A percentile compares a stretch with the other conserved stretches of the same genome.
phyloP scores from a whole-genome alignment of 2,888 invertebrate species.

The Unio pictorum region DNA sequence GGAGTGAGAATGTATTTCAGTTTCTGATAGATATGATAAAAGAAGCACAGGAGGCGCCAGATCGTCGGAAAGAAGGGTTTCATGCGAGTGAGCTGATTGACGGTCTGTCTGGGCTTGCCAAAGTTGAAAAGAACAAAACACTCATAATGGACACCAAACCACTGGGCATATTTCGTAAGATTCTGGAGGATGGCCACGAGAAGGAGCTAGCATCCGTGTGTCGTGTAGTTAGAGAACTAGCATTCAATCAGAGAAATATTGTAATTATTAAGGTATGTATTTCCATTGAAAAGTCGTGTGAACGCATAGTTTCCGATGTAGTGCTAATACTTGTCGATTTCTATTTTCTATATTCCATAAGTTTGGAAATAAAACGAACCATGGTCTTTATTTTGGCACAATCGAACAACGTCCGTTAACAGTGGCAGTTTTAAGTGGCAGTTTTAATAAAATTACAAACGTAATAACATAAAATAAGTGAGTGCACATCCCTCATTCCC shows the following conservation, averaged over 20 bases:
- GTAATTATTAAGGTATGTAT: slow-evolving; percentile 38
- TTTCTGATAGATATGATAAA: slow-evolving; percentile 41
- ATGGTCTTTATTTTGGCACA: no score
- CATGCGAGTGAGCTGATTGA: slow-evolving; percentile 49
- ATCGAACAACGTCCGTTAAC: no score
- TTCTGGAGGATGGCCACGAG: slow-evolving; percentile 27
- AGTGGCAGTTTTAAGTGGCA: no score
- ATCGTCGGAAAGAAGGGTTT: slow-evolving; percentile 47
- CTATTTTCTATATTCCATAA: no score
- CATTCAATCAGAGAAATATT: slow-evolving; percentile 49
- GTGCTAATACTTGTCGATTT: neutral
- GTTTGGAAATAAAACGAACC: no score
- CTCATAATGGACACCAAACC: slow-evolving; percentile 42
- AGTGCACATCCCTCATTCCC: no score
- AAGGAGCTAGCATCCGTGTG: slow-evolving; percentile 39
- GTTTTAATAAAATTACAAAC: no score
- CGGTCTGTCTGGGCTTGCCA: slow-evolving; percentile 51
- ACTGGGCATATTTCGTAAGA: slow-evolving; percentile 22
- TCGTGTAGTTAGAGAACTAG: slow-evolving; percentile 48
- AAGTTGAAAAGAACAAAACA: slow-evolving; percentile 52
- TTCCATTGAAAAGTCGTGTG: neutral
- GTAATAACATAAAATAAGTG: no score
- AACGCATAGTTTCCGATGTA: neutral
- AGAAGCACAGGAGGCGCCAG: slow-evolving; percentile 22
- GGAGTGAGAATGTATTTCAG: slow-evolving; percentile 46